phyloP scores from a whole-genome alignment of 2,888 invertebrate genomes.

The Brachyopa scutellaris region DNA sequence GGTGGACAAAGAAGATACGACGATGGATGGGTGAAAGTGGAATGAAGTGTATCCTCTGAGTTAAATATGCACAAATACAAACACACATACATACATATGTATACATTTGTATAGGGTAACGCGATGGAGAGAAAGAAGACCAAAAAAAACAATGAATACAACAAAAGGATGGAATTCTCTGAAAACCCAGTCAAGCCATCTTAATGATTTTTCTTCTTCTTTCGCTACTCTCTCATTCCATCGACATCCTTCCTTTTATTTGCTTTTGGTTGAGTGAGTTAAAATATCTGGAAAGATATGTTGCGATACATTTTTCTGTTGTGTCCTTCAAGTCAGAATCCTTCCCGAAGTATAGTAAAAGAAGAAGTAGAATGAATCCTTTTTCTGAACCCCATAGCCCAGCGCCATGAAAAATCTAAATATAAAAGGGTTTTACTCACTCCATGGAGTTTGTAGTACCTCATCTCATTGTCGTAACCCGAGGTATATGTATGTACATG shows the following conservation, averaged over 20 bases:
- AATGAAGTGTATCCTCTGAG: conserved; percentile 32
- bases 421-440: conserved; percentile 48
- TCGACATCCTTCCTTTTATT: conserved; percentile 36
- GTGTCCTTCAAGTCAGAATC: conserved; percentile 19
- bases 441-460: background rate
- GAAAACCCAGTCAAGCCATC: conserved; percentile 63
- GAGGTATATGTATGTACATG: background rate
- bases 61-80: conserved; percentile 42
- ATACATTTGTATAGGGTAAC: background rate
- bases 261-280: conserved; percentile 59
- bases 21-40: conserved; percentile 20
- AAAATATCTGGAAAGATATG: conserved; percentile 64
- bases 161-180: conserved; percentile 60
- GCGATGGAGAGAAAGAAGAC: background rate
- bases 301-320: conserved; percentile 60
- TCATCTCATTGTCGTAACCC: background rate
- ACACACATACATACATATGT: background rate
- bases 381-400: background rate
- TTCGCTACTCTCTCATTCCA: conserved; percentile 43
- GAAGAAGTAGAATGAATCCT: conserved; percentile 24
- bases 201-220: conserved; percentile 69
- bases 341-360: background rate
- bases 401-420: conserved; percentile 42
- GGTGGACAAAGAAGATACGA: conserved; percentile 55
- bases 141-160: conserved; percentile 44